Conservation (phyloP, 2,888 invertebrate genomes). For the Aethes cnicana region DNA sequence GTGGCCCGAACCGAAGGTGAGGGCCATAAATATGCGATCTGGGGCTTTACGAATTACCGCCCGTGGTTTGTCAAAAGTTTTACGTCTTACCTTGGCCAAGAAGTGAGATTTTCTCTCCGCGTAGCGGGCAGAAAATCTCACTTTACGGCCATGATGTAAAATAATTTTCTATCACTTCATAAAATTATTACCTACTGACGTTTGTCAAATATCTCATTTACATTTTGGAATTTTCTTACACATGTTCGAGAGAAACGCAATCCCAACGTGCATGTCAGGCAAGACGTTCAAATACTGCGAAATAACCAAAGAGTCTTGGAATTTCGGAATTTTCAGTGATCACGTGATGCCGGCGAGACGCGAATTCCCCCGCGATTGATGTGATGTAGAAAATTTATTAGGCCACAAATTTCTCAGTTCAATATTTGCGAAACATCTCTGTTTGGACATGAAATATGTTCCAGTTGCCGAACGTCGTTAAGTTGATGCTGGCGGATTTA, state of each 20-base stretch:
- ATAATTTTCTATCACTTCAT: too few relatives aligned
- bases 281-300: conserved; percentile 12
- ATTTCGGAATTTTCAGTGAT: conserved; percentile 32
- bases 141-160: too few relatives aligned
- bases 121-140: too few relatives aligned
- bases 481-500: conserved; percentile 24
- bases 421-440: conserved; percentile 45
- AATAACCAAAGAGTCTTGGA: conserved; percentile 18
- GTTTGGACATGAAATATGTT: conserved; percentile 24
- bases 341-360: conserved; percentile 24
- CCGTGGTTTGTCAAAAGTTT: too few relatives aligned
- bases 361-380: conserved; percentile 49
- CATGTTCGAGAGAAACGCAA: not conserved
- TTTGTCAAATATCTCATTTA: too few relatives aligned
- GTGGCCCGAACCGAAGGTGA: too few relatives aligned
- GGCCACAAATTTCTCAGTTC: conserved; percentile 45
- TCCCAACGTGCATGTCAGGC: not conserved
- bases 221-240: too few relatives aligned
- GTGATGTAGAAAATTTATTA: conserved; percentile 41
- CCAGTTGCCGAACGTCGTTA: conserved; percentile 22
- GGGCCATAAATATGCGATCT: too few relatives aligned
- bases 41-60: too few relatives aligned
- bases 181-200: too few relatives aligned
- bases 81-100: too few relatives aligned
- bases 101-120: too few relatives aligned